phyloP scores from a whole-genome alignment of 2,113 vertebrate species.

The Triplophysa dalaica region DNA sequence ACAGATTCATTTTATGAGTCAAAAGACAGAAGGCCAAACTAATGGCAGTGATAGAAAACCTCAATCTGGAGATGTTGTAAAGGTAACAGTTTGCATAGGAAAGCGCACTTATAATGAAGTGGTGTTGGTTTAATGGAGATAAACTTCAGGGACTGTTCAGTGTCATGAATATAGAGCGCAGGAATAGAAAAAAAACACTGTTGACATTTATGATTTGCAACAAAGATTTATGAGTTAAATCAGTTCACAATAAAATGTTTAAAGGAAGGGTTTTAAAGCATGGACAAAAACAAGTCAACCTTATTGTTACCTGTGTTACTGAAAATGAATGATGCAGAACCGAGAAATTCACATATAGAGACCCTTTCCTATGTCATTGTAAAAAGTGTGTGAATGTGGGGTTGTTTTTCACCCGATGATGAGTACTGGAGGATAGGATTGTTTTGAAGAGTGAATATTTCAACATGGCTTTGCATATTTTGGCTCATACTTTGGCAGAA shows the following conservation, averaged over 20 bases:
- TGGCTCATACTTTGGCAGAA: background rate
- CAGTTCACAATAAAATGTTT: background rate
- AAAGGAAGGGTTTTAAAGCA: background rate
- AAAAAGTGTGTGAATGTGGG: no score
- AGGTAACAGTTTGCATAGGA: background rate
- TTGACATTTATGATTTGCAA: background rate
- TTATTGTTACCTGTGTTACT: no score
- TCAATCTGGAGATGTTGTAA: background rate
- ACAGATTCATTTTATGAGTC: constrained; percentile 25
- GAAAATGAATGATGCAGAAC: no score
- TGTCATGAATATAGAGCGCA: background rate
- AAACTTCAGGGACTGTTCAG: background rate
- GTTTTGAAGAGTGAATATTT: no score
- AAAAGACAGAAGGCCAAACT: constrained; percentile 9
- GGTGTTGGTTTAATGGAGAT: constrained; percentile 11
- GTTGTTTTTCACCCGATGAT: no score
- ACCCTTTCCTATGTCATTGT: no score
- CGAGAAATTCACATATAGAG: no score
- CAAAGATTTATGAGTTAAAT: background rate
- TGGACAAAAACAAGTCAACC: no score
- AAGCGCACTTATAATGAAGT: background rate
- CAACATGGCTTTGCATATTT: constrained; percentile 4
- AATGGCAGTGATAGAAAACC: constrained; percentile 15
- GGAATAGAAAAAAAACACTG: background rate
- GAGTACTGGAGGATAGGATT: no score